Percentiles rank a stretch among this genome's conserved stretches.
phyloP scores from a whole-genome alignment of 2,797 vertebrate genomes.

The Phataginus tricuspis region DNA sequence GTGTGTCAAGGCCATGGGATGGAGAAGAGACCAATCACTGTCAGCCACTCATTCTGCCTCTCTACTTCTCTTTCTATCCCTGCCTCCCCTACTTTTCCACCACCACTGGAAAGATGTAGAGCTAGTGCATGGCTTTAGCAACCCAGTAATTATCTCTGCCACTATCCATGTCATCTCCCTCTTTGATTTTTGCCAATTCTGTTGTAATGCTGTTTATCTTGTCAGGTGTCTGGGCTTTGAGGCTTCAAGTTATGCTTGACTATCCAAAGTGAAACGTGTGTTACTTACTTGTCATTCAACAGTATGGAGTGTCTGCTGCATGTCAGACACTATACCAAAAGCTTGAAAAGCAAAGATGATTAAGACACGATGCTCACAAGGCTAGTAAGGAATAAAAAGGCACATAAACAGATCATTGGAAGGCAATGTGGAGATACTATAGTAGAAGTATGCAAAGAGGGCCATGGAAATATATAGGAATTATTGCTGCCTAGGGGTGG shows the following conservation, averaged over 20 bases:
- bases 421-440: neutral
- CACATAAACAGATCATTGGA: neutral
- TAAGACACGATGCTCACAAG: neutral
- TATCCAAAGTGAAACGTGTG: slow-evolving; percentile 10
- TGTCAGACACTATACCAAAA: neutral
- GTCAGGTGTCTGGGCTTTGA: slow-evolving; percentile 8
- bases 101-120: neutral
- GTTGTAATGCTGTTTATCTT: neutral
- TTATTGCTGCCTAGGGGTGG: neutral
- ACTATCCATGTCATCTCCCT: neutral
- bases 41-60: neutral
- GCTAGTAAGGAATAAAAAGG: neutral
- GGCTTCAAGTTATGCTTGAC: neutral
- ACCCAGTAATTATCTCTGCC: neutral
- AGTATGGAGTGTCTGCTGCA: neutral
- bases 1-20: neutral
- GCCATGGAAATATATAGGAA: neutral
- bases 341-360: neutral
- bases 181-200: neutral
- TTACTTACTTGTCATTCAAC: neutral
- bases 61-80: neutral
- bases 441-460: neutral
- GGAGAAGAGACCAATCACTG: neutral
- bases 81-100: neutral
- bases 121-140: neutral